Evolutionary conservation across 2,113 vertebrate species (phyloP), one percentile per base, ranked within the genome.

Genomic region (Bufo gargarizans): DNA sequence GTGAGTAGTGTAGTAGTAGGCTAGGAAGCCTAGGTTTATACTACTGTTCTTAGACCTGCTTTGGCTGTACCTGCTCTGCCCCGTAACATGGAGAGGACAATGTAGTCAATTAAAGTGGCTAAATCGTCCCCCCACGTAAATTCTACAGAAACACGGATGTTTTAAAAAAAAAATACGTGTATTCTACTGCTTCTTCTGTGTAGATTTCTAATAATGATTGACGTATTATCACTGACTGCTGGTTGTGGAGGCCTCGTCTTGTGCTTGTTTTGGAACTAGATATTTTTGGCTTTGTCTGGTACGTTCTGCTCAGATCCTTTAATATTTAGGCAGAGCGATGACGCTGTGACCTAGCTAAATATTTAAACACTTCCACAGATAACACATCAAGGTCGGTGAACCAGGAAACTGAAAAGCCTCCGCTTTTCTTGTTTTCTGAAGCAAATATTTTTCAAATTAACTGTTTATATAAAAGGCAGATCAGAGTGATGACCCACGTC

Each of bases 361-460:
- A 86, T 22, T 1, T 1, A 9, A 84, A 82, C 9, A 33, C 65
- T 47, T 72, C 6, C 33, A 58, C 19, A 79, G 86, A 87, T 87
- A 87, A 69, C 61, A n/a, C 49, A 13, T 17, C 47, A 80, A 87
- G 86, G 86, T 80, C 58, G 50, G 4, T 87, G 61, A 86, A 65
- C 86, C 61, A 56, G 86, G 77, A 81, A 81, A 17, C 61, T 33
- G 22, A 56, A 50, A 6, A 22, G 45, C 33, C 58, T 50, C 10
- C 45, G 6, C 3, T 50, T 78, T 55, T 33, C 33, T 77, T 53
- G 10, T 56, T 55, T 78, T 55, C 77, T 78, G 9, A 4, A 33
- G 55, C n/a, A 58, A 43, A 80, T 22, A 43, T 58, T 5, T 59
- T 80, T 55, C 53, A 59, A 22, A 58, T 80, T 6, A 58, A 56